phyloP scores from a whole-genome alignment of 2,797 vertebrate genomes.

The Malurus splendens region DNA sequence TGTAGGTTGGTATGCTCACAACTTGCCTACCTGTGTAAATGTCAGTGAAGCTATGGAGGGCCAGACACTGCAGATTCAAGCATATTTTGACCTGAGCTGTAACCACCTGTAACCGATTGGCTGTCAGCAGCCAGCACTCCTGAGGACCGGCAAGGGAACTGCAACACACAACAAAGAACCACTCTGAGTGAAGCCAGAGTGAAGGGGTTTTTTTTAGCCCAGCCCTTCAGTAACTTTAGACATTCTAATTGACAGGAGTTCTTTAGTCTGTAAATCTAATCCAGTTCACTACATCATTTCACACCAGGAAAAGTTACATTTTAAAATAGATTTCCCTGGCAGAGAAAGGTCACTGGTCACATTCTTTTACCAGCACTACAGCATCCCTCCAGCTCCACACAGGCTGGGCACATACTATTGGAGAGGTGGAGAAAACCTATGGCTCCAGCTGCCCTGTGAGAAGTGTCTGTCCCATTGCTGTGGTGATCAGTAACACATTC shows the following conservation, averaged over 20 bases:
- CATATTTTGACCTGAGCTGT: slow-evolving; percentile 92
- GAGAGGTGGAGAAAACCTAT: not conserved
- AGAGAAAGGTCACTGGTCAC: not conserved
- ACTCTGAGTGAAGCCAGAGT: not conserved
- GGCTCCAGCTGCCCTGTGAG: not conserved
- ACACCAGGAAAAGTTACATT: not conserved
- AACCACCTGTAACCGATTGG: slow-evolving; percentile 83
- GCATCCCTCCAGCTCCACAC: not conserved
- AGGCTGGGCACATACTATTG: accelerated
- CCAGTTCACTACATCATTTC: not conserved
- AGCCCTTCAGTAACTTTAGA: not conserved
- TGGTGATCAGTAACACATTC: not conserved
- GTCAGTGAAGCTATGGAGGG: slow-evolving; percentile 93
- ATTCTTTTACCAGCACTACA: not conserved
- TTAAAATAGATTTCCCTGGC: not conserved
- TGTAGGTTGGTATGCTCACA: not conserved
- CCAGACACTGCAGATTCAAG: slow-evolving; percentile 87
- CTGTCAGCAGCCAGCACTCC: slow-evolving; percentile 94
- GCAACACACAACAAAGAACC: not conserved
- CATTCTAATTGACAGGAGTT: not conserved
- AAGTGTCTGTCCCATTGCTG: not conserved
- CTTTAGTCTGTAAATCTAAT: not conserved
- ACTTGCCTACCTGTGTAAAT: slow-evolving; percentile 85
- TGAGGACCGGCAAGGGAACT: slow-evolving; percentile 87
- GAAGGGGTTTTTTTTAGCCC: not conserved